phyloP scores from a whole-genome alignment of 2,113 vertebrate genomes.

The Regulus satrapa region DNA sequence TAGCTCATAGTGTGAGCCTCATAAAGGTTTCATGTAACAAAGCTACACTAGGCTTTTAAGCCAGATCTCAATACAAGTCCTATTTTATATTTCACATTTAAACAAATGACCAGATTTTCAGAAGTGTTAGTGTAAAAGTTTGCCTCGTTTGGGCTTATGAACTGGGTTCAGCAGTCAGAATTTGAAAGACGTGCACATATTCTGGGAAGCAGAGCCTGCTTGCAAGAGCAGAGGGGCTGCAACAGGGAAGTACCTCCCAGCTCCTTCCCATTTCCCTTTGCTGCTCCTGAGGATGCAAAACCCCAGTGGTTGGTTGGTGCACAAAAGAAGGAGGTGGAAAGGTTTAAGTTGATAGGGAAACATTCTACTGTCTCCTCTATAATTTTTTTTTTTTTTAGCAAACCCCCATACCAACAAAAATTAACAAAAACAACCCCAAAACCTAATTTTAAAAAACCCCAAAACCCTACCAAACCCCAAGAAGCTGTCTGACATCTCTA shows the following conservation, averaged over 20 bases:
- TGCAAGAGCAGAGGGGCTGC: background rate
- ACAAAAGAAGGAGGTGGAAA: background rate
- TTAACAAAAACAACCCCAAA: background rate
- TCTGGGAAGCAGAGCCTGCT: background rate
- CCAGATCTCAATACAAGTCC: background rate
- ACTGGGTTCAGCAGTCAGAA: background rate
- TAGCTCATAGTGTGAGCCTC: background rate
- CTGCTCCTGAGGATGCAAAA: background rate
- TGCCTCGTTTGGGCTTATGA: background rate
- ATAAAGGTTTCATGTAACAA: slow-evolving; percentile 44
- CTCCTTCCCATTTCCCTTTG: background rate
- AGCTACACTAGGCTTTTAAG: background rate
- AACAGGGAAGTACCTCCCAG: background rate
- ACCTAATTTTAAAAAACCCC: background rate
- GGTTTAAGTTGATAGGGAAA: background rate
- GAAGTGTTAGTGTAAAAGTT: background rate
- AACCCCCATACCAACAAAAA: background rate
- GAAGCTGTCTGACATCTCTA: background rate
- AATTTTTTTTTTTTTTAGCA: background rate
- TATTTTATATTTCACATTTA: slow-evolving; percentile 37
- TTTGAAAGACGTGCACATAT: accelerated
- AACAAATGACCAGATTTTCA: slow-evolving; percentile 19
- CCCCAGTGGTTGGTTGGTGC: accelerated
- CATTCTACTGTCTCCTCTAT: background rate
- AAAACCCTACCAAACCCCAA: background rate